A percentile compares a stretch with the other conserved stretches of the same genome.
Evolutionary conservation across 2,113 vertebrate species (phyloP).

Genomic region (Sinocyclocheilus anshuiensis): DNA sequence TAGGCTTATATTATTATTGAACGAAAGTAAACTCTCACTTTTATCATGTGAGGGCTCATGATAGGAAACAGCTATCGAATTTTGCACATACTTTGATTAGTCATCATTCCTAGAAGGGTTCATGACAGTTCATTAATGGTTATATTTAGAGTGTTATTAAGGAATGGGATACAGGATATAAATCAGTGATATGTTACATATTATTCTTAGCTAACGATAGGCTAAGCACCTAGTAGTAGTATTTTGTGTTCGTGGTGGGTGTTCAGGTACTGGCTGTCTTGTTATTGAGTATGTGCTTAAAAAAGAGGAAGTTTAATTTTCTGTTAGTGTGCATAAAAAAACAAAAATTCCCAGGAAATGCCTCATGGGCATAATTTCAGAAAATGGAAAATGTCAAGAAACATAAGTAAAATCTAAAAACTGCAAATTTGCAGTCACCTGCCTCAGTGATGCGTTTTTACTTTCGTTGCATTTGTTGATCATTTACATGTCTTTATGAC

Average conservation of each 20-base stretch:
- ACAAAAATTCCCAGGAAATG: neutral
- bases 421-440: neutral
- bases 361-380: neutral
- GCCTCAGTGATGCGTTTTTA: neutral
- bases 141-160: neutral
- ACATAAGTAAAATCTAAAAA: neutral
- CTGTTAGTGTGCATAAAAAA: neutral
- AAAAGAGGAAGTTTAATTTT: neutral
- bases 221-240: neutral
- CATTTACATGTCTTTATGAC: neutral
- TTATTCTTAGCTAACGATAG: neutral
- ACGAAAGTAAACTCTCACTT: neutral
- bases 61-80: neutral
- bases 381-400: neutral
- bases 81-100: neutral
- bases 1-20: slow-evolving; percentile 33
- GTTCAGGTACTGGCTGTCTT: neutral
- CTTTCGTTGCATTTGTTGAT: neutral
- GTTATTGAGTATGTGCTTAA: neutral
- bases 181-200: neutral
- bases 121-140: neutral
- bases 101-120: neutral
- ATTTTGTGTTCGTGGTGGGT: neutral
- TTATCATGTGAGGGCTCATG: slow-evolving; percentile 17
- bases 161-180: neutral